These are phyloP conservation scores for Rhombomys opimus DNA, from an alignment of 2,113 vertebrate genomes.

Conservation along the genomic window DNA sequence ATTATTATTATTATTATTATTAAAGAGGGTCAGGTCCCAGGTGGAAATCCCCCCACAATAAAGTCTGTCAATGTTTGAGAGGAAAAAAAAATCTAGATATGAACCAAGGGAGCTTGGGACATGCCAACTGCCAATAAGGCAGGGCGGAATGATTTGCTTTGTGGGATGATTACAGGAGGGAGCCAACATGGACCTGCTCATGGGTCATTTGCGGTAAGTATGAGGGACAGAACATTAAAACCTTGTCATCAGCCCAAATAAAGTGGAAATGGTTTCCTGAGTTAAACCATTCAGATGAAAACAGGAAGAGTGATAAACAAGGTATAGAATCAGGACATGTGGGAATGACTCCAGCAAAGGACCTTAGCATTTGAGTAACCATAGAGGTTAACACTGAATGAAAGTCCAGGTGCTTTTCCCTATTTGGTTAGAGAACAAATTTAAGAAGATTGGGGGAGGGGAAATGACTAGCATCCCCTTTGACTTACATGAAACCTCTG, in stretches of 20 bases:
- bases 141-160: background rate
- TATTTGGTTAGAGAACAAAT: background rate
- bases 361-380: background rate
- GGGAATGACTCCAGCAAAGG: background rate
- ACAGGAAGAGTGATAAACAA: background rate
- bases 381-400: background rate
- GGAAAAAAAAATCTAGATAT: background rate
- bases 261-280: background rate
- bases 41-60: constrained; percentile 86
- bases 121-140: rapidly evolving
- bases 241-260: background rate
- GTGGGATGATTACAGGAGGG: background rate
- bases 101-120: background rate
- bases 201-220: too few species aligned
- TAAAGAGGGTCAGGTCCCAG: constrained; percentile 94
- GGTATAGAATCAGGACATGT: background rate
- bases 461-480: background rate
- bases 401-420: background rate
- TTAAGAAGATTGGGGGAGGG: background rate
- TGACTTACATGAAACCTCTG: background rate
- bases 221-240: background rate
- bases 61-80: constrained; percentile 89
- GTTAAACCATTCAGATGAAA: constrained; percentile 9
- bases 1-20: constrained; percentile 81
- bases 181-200: background rate